These are phyloP conservation scores for Leucozona laternaria DNA, from an alignment of 2,888 invertebrate species.

Conservation along the genomic window DNA sequence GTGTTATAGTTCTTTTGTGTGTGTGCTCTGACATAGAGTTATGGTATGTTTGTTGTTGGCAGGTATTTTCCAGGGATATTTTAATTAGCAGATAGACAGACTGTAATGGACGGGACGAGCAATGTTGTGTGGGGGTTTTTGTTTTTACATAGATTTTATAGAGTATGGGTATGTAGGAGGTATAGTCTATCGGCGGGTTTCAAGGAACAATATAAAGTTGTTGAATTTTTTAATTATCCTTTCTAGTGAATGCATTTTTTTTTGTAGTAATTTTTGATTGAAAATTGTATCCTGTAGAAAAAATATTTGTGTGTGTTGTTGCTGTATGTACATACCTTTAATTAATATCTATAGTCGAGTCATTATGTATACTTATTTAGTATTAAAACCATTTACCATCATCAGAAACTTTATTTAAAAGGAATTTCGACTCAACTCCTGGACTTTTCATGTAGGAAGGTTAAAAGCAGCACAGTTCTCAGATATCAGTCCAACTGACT, in stretches of 20 bases:
- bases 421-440: too few species aligned
- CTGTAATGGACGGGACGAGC: background rate
- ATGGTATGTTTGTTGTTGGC: conserved; percentile 2
- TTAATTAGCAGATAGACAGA: conserved; percentile 52
- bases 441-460: too few species aligned
- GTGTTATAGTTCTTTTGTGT: conserved; percentile 3
- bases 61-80: conserved; percentile 30
- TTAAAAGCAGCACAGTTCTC: too few species aligned
- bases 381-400: too few species aligned
- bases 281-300: background rate
- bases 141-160: background rate
- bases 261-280: background rate
- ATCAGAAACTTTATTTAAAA: too few species aligned
- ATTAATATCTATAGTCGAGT: too few species aligned
- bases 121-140: background rate
- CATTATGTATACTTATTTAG: too few species aligned
- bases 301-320: too few species aligned
- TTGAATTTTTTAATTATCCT: conserved; percentile 12
- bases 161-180: background rate
- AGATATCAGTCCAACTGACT: too few species aligned
- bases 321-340: too few species aligned
- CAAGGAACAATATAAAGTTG: background rate
- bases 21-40: conserved; percentile 7
- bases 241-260: background rate
- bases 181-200: background rate